A percentile compares a stretch with the other conserved stretches of the same genome.
These are phyloP conservation scores for Suillia variegata DNA, from an alignment of 2,888 invertebrate genomes.

Conservation along the genomic window DNA sequence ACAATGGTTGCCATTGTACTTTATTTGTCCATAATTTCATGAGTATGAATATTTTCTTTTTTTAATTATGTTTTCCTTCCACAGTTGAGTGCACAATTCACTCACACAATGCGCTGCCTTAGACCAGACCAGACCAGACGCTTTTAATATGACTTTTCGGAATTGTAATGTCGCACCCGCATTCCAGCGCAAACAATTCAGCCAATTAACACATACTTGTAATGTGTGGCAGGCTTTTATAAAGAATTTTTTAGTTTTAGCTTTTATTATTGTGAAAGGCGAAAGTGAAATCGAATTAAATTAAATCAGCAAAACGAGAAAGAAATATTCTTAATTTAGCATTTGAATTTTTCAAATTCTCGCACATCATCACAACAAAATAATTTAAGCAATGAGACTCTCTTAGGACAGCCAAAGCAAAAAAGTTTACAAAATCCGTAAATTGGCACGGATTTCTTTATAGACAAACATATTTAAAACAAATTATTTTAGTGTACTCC, in stretches of 20 bases:
- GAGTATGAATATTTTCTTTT: background rate
- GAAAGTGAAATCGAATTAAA: background rate
- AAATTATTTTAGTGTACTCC: no score
- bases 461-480: no score
- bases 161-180: background rate
- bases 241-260: background rate
- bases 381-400: no score
- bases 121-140: no score
- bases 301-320: background rate
- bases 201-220: slow-evolving; percentile 3
- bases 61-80: background rate
- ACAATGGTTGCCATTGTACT: no score
- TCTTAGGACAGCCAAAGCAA: no score
- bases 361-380: no score
- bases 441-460: no score
- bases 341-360: no score
- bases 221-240: background rate
- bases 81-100: background rate
- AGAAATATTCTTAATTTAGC: no score
- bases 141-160: background rate
- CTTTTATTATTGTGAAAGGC: background rate
- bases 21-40: slow-evolving; percentile 1
- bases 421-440: no score
- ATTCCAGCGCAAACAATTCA: background rate
- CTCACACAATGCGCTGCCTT: no score